Evolutionary conservation across 2,113 vertebrate species (phyloP), one percentile per base, ranked within the genome.

Genomic region (Eclectus roratus): DNA sequence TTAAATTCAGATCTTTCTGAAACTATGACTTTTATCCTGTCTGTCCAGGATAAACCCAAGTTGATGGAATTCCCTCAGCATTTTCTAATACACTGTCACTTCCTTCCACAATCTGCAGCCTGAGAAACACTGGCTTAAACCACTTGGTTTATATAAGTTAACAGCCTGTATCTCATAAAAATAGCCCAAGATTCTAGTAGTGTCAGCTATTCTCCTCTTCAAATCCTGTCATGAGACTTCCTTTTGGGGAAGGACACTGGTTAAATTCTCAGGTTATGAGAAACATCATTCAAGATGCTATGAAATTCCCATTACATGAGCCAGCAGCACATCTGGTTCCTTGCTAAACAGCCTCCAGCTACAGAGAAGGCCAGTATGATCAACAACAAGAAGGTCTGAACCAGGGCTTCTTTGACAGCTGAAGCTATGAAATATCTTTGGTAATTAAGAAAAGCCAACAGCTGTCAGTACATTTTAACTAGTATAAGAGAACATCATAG

Each of bases 241-340:
- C 2, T 80, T 71, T 55, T 50, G 33, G 15, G 39, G 39, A 73
- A 93, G 47, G 74, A 6, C 10, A 52, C 4, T 68, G 37, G 39
- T 65, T 70, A 88, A 92, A 91, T 94, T 80, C 46, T 56, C 70
- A 89, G 27, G 41, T 80, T 80, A 87, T 80, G 35, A 90, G 71
- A 78, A 83, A 66, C 20, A 77, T 9, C 10, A 71, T 53, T 68
- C 21, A 68, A 56, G 31, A 72, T 13, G 29, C 35, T 71, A 29
- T 5, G 5, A 46, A 90, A 88, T 85, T 66, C 47, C 50, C 63
- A 35, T 20, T 66, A 37, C 4, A 11, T 77, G 58, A 94, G 7
- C 29, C 17, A 80, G 65, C 49, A 89, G 53, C 43, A 52, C 14
- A 71, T 41, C 29, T 90, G 39, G 3, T n/a, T 90, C 61, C 50